phyloP scores from a whole-genome alignment of 1,140 invertebrate species.

The Drosophila nebulosa region DNA sequence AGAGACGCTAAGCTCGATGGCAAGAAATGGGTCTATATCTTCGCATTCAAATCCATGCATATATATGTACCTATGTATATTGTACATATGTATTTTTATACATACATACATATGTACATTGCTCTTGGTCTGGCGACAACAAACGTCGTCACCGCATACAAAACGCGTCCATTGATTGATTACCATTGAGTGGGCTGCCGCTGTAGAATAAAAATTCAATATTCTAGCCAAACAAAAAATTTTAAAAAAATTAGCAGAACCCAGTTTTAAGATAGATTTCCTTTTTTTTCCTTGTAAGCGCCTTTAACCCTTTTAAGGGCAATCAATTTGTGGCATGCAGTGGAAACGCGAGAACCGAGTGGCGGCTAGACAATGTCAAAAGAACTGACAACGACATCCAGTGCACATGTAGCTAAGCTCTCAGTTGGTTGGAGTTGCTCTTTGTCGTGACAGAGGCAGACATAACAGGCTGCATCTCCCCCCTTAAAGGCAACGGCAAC shows the following conservation, averaged over 20 bases:
- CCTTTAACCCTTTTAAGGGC: constrained; percentile 42
- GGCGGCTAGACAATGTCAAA: constrained; percentile 4
- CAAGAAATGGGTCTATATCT: background rate
- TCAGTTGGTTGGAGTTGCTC: no score
- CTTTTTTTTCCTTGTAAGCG: background rate
- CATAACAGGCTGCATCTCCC: constrained; percentile 9
- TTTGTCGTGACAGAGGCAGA: background rate
- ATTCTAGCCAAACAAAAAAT: no score
- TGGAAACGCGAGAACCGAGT: constrained; percentile 1
- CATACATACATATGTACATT: background rate
- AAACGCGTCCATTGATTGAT: background rate
- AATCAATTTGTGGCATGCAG: constrained; percentile 3
- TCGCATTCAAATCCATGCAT: background rate
- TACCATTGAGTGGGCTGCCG: background rate
- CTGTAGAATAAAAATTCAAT: background rate
- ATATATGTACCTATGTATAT: background rate
- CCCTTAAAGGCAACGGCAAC: constrained; percentile 37
- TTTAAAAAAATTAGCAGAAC: background rate
- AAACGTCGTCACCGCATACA: background rate
- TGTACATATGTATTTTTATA: background rate
- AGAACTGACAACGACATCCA: constrained; percentile 14
- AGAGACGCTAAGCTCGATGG: background rate
- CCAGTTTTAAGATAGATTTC: background rate
- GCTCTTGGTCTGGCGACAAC: background rate
- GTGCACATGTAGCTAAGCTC: background rate